These are phyloP conservation scores for Leptothorax acervorum DNA, from an alignment of 2,888 invertebrate species.

Conservation along the genomic window DNA sequence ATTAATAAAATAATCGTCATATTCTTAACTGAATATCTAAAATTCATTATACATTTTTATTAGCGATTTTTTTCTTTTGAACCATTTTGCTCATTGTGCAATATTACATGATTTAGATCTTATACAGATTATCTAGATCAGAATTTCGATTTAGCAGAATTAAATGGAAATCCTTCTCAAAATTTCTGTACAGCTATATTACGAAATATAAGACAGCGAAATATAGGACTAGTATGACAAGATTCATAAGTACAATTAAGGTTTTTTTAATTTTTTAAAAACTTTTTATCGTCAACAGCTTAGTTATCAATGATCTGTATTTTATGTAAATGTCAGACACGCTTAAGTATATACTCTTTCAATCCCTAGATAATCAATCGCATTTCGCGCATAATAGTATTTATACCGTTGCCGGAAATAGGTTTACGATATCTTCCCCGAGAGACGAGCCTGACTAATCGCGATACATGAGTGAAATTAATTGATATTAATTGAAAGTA, in stretches of 20 bases:
- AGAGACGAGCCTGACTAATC: not conserved
- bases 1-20: not conserved
- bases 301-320: conserved; percentile 22
- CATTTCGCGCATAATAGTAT: conserved; percentile 23
- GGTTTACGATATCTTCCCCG: not conserved
- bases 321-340: conserved; percentile 14
- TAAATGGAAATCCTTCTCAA: not conserved
- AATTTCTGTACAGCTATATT: not conserved
- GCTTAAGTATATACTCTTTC: conserved; percentile 16
- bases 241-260: not conserved
- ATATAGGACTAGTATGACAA: not conserved
- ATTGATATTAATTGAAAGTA: conserved; percentile 19
- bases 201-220: not conserved
- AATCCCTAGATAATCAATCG: conserved; percentile 28
- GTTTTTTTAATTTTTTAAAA: not conserved
- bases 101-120: not conserved
- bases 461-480: conserved; percentile 18
- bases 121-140: not conserved
- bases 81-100: not conserved
- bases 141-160: not conserved
- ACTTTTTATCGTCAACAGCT: not conserved
- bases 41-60: not conserved
- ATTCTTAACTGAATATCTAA: not conserved
- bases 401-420: conserved; percentile 12
- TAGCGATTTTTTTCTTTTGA: not conserved